Conservation (phyloP, 2,113 vertebrate species). For the Strix aluco region DNA sequence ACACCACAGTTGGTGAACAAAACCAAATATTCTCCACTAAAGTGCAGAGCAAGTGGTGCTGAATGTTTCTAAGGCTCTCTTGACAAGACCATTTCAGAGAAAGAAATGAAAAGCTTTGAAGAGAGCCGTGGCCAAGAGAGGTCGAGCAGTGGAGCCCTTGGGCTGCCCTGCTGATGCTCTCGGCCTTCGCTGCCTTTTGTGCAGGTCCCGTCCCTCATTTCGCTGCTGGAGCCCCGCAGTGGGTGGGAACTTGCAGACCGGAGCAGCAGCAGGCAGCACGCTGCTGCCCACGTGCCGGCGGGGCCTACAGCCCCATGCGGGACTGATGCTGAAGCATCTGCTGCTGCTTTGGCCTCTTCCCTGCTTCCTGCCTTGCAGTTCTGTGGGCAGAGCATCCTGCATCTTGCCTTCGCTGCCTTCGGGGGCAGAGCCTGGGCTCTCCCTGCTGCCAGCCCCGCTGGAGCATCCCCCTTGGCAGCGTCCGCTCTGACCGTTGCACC, state of each 20-base stretch:
- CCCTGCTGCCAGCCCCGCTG: too few species aligned
- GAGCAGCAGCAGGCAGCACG: neutral
- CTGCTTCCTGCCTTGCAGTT: neutral
- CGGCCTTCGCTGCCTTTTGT: neutral
- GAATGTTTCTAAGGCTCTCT: neutral
- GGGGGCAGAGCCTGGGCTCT: neutral
- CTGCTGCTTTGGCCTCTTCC: neutral
- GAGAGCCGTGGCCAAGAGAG: neutral
- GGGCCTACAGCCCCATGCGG: neutral
- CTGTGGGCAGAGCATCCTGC: neutral
- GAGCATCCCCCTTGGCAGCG: too few species aligned
- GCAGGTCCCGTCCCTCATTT: neutral
- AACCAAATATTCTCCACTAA: neutral
- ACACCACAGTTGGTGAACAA: neutral
- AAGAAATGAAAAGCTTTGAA: neutral
- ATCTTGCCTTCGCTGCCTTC: neutral
- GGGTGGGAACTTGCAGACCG: neutral
- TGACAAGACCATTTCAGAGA: neutral
- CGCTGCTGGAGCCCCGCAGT: neutral
- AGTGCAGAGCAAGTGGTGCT: neutral
- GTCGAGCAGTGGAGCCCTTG: neutral
- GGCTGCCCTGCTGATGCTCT: neutral
- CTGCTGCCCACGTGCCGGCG: neutral
- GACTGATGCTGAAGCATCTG: neutral
- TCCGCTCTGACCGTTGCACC: neutral